Evolutionary conservation across 2,113 vertebrate species (phyloP), one percentile per base, ranked within the genome.

Genomic region (Prionailurus viverrinus): DNA sequence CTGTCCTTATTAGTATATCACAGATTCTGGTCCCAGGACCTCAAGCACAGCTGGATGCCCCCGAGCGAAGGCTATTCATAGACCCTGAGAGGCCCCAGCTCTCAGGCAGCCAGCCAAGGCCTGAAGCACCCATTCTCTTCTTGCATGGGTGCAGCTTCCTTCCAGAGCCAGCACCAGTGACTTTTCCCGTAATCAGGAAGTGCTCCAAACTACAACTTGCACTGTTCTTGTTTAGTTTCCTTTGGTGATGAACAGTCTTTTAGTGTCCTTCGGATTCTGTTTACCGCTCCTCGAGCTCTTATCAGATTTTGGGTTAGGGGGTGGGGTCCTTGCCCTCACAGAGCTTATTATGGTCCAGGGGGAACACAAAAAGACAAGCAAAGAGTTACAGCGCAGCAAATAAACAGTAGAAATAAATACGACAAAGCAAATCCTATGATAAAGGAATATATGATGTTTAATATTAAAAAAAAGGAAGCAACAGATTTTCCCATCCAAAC

Each of bases 1-100:
- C 27, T 87, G 41, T 63, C 79, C 41, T 92, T 51, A 23, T 76
- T 65, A 69, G 63, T 5, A 0, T 21, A 45, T 27, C 3, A 1
- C 61, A 39, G 45, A 13, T 51, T 84, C 39, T 81, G 88, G 55
- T 48, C 39, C 71, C 82, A 88, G 93, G 89, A 82, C 85, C 31
- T 55, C 25, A 14, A 39, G 23, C 14, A 2, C 39, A 45, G 25
- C 41, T n/a, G 51, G 12, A n/a, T 41, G 48, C 1, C 41, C 66
- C 45, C 33, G 2, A 29, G 27, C 8, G 79, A 48, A 1, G 6
- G 48, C 68, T 93, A 23, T 71, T 88, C 16, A 21, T 25, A 71
- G 84, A 58, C 13, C 21, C 21, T 1, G 14, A 3, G 48, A 65
- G 23, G 21, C 36, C 78, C n/a, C 0, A 19, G 53, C 33, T 39